Evolutionary conservation across 2,113 vertebrate genomes (phyloP), one percentile per base, ranked within the genome.

Genomic region (Maccullochella peelii): DNA sequence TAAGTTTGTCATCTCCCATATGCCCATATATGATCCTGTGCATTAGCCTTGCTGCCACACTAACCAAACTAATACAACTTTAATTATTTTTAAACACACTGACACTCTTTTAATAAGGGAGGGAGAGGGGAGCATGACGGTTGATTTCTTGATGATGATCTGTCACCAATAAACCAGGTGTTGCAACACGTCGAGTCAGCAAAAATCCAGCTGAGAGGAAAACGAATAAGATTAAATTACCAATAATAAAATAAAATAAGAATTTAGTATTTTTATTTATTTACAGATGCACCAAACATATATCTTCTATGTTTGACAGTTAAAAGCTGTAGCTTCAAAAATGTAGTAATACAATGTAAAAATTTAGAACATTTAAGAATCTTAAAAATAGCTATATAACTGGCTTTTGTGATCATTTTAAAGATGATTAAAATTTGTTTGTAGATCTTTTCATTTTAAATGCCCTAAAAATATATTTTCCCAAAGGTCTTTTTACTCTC

Each of bases 1-100:
- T 99, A 95, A 97, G 98, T 98, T 74, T 23, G 25, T 62, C 20
- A 8, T 61, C 23, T 61, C 63, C 62, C 16, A 50, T 49, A 18
- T 66, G 15, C 18, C 62, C 18, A 2, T 9, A 18, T 72, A 54
- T 62, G 57, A 58, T 23, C 38, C 4, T 63, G 57, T 84, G 77
- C 85, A 80, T 40, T 25, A 49, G 74, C 62, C 14, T 90, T 88
- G 84, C 76, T 82, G 79, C 72, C 79, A 80, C 59, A 87, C 77
- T 91, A 89, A 93, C 86, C 47, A 61, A 74, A 91, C 82, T 91
- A 89, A 93, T 40, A 67, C 44, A 75, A 27, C 18, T 54, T 5
- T 59, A 18, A 25, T 44, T 80, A 67, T 62, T 70, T 62, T 59
- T 70, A 11, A 66, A 71, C 54, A 61, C 30, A 78, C 76, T 89